phyloP scores from a whole-genome alignment of 1,140 invertebrate species.

The Drosophila yakuba region DNA sequence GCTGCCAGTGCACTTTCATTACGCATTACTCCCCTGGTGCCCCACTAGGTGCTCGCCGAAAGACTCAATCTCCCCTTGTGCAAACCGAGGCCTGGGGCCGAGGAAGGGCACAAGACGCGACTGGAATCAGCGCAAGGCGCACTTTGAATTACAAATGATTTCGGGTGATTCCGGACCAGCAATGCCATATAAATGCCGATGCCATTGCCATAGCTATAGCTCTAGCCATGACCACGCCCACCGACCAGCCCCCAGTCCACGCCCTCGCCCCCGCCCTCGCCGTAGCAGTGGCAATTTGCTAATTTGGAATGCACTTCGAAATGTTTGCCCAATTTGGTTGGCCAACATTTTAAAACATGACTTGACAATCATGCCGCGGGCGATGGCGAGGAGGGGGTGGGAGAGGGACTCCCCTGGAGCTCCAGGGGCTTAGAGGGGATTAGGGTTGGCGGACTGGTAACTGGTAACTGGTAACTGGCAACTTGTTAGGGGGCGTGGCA shows the following conservation, averaged over 20 bases:
- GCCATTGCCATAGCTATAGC: constrained; percentile 4
- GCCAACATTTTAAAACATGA: constrained; percentile 80
- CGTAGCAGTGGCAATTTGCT: constrained; percentile 60
- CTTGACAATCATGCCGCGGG: constrained; percentile 75
- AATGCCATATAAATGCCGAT: constrained; percentile 42
- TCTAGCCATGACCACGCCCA: constrained; percentile 31
- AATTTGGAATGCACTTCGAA: constrained; percentile 75
- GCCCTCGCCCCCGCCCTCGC: not conserved
- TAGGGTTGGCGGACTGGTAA: constrained; percentile 8
- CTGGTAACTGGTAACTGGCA: constrained; percentile 27
- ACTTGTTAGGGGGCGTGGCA: constrained; percentile 47
- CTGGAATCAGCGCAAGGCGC: constrained; percentile 66
- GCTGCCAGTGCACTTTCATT: constrained; percentile 16
- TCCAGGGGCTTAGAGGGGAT: not conserved
- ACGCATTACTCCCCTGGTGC: not conserved
- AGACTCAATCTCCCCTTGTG: not conserved
- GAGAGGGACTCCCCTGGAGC: not conserved
- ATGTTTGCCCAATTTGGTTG: constrained; percentile 81
- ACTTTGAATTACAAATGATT: constrained; percentile 79
- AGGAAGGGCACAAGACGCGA: constrained; percentile 32
- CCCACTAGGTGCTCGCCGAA: not conserved
- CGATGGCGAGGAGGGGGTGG: not conserved
- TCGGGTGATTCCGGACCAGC: constrained; percentile 38
- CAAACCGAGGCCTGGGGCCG: constrained; percentile 7
- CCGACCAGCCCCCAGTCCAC: not conserved